Evolutionary conservation across 53 echinoderm and acorn worm species (phyloP).

Genomic region (Apostichopus leukothele): DNA sequence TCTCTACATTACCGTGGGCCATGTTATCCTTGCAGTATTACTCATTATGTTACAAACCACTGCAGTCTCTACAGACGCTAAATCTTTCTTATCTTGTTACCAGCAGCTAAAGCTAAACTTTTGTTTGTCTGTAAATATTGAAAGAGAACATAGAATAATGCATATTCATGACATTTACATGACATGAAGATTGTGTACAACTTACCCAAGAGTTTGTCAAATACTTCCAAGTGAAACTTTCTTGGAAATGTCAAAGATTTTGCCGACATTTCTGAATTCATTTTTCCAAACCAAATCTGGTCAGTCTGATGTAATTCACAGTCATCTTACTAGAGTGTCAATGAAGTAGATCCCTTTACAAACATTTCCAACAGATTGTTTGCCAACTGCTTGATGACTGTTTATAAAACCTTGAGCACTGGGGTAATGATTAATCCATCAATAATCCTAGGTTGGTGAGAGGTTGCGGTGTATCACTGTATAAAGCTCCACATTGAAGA

Average conservation of each 20-base stretch:
- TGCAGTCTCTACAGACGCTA: no score
- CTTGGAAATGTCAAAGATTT: conserved; percentile 19
- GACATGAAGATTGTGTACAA: background rate
- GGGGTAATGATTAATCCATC: conserved; percentile 26
- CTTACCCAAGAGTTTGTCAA: conserved; percentile 11
- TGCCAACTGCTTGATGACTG: background rate
- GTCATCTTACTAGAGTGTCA: no score
- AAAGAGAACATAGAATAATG: no score
- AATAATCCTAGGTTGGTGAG: conserved; percentile 12
- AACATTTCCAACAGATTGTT: background rate
- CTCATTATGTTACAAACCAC: no score
- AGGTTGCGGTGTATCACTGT: background rate
- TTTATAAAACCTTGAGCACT: background rate
- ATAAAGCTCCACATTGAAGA: no score
- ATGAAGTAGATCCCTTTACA: background rate
- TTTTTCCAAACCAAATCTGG: background rate
- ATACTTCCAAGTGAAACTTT: conserved; percentile 2
- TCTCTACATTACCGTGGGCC: no score
- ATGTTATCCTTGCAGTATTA: no score
- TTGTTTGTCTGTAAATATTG: no score
- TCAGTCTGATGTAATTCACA: background rate
- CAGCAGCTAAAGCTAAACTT: no score
- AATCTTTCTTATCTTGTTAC: no score
- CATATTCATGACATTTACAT: no score
- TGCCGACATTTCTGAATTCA: background rate